Percentiles rank a stretch among this genome's conserved stretches.
phyloP scores from a whole-genome alignment of 2,113 vertebrate species.

The Zosterops hypoxanthus region DNA sequence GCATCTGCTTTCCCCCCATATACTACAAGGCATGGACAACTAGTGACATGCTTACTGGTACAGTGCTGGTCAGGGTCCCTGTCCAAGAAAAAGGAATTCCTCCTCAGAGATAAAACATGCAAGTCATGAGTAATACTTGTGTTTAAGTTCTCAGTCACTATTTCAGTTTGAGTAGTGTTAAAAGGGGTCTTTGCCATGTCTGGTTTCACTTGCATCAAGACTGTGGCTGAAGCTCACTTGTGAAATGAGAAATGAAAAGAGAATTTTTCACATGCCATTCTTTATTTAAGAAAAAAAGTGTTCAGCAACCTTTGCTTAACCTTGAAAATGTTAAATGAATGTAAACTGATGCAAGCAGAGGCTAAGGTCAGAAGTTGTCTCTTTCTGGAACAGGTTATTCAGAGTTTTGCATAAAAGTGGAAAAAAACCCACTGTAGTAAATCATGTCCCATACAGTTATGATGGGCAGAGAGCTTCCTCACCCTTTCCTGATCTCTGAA shows the following conservation, averaged over 20 bases:
- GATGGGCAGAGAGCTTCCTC: neutral
- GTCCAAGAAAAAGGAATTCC: neutral
- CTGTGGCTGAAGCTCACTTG: neutral
- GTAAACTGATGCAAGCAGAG: constrained; percentile 1
- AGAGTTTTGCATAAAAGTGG: neutral
- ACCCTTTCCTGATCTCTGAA: neutral
- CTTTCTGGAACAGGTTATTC: neutral
- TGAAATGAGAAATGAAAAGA: neutral
- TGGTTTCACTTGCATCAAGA: neutral
- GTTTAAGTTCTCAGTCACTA: neutral
- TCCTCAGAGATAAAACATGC: neutral
- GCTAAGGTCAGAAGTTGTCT: neutral
- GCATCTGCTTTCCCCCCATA: neutral
- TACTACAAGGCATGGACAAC: neutral
- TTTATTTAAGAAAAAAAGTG: neutral
- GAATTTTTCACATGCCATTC: neutral
- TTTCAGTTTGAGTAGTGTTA: neutral
- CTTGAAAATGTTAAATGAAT: constrained; percentile 31
- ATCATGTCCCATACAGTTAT: neutral
- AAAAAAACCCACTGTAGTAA: neutral
- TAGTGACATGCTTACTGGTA: neutral
- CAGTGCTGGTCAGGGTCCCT: neutral
- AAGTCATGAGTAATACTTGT: neutral
- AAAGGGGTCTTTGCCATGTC: neutral
- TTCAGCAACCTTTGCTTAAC: constrained; percentile 3